Conservation (phyloP, 2,113 vertebrate species). For the Crocuta crocuta region DNA sequence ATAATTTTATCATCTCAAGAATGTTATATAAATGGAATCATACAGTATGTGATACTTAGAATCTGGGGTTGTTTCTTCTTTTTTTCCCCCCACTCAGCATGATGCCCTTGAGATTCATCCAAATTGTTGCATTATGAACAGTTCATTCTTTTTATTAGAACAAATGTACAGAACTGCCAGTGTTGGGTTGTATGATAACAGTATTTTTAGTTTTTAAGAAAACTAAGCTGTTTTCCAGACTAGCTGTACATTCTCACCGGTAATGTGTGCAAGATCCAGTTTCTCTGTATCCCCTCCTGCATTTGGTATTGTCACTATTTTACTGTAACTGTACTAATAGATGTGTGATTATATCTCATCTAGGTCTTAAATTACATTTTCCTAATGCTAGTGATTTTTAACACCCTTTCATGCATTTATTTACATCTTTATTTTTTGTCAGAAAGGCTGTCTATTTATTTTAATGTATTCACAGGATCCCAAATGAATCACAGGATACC, state of each 20-base stretch:
- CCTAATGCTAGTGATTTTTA: not conserved
- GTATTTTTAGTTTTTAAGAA: not conserved
- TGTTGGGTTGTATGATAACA: not conserved
- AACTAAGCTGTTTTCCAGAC: not conserved
- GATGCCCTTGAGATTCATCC: not conserved
- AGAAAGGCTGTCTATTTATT: not conserved
- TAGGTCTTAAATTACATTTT: not conserved
- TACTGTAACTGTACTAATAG: not conserved
- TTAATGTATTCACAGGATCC: not conserved
- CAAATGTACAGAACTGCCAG: not conserved
- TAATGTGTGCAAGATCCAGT: not conserved
- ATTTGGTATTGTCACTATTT: not conserved
- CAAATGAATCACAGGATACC: not conserved
- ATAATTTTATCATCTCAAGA: constrained; percentile 49
- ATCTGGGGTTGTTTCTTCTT: not conserved
- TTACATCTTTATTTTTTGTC: not conserved
- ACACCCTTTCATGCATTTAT: not conserved
- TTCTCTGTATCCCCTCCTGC: not conserved
- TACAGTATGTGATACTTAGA: not conserved
- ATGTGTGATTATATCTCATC: not conserved
- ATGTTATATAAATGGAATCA: constrained; percentile 26
- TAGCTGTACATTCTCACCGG: not conserved
- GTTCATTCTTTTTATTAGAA: not conserved
- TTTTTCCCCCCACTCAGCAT: not conserved
- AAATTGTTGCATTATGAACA: not conserved